Evolutionary conservation across 2,113 vertebrate species (phyloP).

Genomic region (Nymphicus hollandicus): DNA sequence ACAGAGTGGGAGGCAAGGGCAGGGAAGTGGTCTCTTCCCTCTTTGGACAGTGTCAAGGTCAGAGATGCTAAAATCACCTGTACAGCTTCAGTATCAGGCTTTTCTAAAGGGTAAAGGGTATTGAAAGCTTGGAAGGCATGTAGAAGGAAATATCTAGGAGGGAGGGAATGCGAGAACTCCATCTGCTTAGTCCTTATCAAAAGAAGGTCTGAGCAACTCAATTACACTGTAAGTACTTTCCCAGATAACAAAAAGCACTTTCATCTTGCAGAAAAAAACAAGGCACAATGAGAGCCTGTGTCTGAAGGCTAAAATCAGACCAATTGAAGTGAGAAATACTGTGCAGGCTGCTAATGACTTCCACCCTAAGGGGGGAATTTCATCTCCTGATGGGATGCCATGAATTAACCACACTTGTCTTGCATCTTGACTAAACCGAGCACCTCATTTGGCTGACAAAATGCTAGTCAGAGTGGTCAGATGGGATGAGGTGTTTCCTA

Average conservation of each 20-base stretch:
- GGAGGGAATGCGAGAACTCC: background rate
- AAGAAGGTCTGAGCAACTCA: background rate
- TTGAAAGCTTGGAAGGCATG: background rate
- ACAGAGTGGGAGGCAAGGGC: background rate
- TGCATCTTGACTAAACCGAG: background rate
- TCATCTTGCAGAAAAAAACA: background rate
- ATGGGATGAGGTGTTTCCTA: background rate
- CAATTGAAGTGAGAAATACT: background rate
- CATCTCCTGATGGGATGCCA: background rate
- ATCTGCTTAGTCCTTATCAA: slow-evolving; percentile 30
- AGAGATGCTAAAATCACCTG: background rate
- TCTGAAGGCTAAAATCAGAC: slow-evolving; percentile 6
- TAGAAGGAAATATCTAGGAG: background rate
- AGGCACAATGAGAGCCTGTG: background rate
- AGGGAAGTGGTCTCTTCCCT: background rate
- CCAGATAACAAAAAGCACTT: slow-evolving; percentile 15
- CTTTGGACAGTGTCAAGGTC: background rate
- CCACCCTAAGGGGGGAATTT: background rate
- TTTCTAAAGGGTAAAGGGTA: background rate
- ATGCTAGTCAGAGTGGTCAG: background rate
- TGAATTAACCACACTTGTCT: background rate
- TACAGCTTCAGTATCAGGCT: background rate
- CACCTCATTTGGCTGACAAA: background rate
- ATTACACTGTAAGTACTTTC: slow-evolving; percentile 36
- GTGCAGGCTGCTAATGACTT: background rate